Base-by-base conservation (phyloP, 2,888 invertebrate genomes). In the Pachliopta kotzebuea region DNA sequence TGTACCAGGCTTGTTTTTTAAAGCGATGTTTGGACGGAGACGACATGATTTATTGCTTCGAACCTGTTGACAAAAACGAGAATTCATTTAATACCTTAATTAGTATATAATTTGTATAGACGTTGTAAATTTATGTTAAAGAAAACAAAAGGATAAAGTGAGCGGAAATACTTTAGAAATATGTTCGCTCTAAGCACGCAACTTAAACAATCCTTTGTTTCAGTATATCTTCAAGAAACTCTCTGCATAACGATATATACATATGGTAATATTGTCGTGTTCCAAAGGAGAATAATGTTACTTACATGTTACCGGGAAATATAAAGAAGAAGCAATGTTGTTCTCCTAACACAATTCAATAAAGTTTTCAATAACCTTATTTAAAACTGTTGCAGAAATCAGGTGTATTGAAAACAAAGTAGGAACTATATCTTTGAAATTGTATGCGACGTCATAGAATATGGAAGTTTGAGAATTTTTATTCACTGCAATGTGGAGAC, bases 21-120 rank as follows among this genome's bases (percentile, higher is more conserved):
- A 80, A 79, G 3, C 90, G 84, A 62, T 82, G 80, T 72, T 91
- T 91, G 20, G 90, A 90, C 11, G 91, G 90, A 11, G 91, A 90
- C 20, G 90, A 83, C 90, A 91, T 91, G 66, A 42, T 67, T 63
- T 56, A 26, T 45, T 57, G 60, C 37, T 53, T n/a, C 18, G 24
- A 45, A 62, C 31, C 66, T 66, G 60, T 18, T 45, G 17, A 59
- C 49, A 65, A 65, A 29, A 23, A 31, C 18, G 6, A 20, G 0
- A 20, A 23, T 21, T 21, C 7, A 52, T 21, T 21, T 23, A 52
- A 21, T 52, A 52, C 9, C 21, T 52, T 23, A 2, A 14, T 9
- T 52, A 52, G 23, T 45, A 18, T 18, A 1, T 45, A 37, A 52
- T 0, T 23, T 52, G 23, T 21, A 23, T 52, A 52, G n/a, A n/a